Base-by-base conservation (phyloP, 1,140 invertebrate species). In the Protaetia brevitarsis region DNA sequence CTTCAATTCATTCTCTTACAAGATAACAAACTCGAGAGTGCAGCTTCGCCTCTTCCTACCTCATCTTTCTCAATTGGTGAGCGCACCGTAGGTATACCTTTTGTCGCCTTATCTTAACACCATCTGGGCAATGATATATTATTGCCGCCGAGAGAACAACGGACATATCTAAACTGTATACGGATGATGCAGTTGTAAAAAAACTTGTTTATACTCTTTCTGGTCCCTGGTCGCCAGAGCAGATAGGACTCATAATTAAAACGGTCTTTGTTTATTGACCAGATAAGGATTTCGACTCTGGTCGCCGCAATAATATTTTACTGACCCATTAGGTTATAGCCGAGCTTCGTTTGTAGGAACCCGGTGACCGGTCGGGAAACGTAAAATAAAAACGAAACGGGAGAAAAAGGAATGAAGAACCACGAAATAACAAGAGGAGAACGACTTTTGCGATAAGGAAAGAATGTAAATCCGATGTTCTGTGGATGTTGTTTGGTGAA, bases 231-330 rank as follows among this genome's bases (percentile, higher is more conserved):
- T 10, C 19, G 7, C 41, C 26, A 11, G 13, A 60, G 16, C 16
- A 65, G 66, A 72, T 67, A 67, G 66, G 26, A 59, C 57, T 62
- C 66, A 70, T 70, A 70, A 72, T 72, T 70, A 72, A 72, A 72
- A 72, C 67, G 63, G 57, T 31, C 57, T 29, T 59, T 66, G 56
- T 72, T 72, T 72, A 72, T 70, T 69, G 69, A 68, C 68, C 66
- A 67, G 69, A 72, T 72, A 70, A 72, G 69, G 66, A 51, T 59
- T 59, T 59, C 28, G 23, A 59, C 26, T 31, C 11, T 26, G 10
- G 26, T 31, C 11, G 57, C 11, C 57, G 57, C 11, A 59, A 31
- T 28, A 59, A 31, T 59, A 29, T 31, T 59, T 59, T 59, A 59
- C 26, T 59, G 57, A n/a, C 57, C 57, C 57, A 59, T 59, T 59